Percentiles rank a stretch among this genome's conserved stretches.
Conservation (phyloP, 2,113 vertebrate species). For the Coturnix japonica region DNA sequence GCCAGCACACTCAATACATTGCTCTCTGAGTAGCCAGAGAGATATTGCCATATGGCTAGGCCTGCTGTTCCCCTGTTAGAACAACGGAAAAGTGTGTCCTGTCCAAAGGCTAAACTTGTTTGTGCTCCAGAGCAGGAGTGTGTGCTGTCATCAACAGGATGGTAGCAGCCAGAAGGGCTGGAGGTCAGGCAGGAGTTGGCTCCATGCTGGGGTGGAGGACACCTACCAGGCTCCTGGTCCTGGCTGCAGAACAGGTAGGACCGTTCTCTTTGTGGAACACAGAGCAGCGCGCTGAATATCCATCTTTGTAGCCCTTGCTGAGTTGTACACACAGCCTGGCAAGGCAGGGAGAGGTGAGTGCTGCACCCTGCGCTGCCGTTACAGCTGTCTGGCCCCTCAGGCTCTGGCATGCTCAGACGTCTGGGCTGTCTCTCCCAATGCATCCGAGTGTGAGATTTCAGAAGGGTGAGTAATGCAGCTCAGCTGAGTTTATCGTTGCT, state of each 20-base stretch:
- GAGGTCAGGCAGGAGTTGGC: neutral
- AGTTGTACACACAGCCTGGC: fast-evolving
- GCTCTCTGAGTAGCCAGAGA: neutral
- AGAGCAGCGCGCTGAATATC: neutral
- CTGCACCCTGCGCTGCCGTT: fast-evolving
- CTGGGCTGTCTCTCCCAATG: neutral
- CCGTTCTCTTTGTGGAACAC: neutral
- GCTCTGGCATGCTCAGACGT: neutral
- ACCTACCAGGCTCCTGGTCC: neutral
- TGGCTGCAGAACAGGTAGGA: fast-evolving
- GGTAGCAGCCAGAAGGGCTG: fast-evolving
- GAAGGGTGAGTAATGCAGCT: neutral
- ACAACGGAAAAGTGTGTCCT: neutral
- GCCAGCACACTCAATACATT: conserved; percentile 7
- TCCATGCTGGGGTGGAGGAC: neutral
- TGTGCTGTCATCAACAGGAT: neutral
- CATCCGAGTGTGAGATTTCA: neutral
- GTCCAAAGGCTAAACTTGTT: neutral
- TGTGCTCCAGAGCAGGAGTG: neutral
- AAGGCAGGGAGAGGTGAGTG: neutral
- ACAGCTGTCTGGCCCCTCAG: neutral
- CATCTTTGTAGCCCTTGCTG: fast-evolving
- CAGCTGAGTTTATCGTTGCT: neutral
- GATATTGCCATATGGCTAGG: conserved; percentile 39
- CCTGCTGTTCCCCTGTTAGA: conserved; percentile 45